Base-by-base conservation (phyloP, 2,888 invertebrate species). In the Ethmia dodecea region DNA sequence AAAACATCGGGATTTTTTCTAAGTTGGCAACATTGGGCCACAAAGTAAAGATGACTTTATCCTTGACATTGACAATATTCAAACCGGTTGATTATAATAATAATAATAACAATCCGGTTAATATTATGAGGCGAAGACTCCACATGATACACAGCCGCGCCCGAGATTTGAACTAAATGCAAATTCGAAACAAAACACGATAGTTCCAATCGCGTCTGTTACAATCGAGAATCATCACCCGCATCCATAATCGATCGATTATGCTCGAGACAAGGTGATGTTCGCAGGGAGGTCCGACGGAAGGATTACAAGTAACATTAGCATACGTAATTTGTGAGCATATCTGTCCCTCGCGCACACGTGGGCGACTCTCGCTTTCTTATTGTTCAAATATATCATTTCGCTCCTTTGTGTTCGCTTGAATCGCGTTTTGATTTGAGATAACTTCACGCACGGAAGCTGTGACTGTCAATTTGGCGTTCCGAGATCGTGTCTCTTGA, bases 251-350 rank as follows among this genome's bases (percentile, higher is more conserved):
- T 74, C 74, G 66, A 78, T 76, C 70, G 73, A 74, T 69, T 73
- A 67, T 67, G 47, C 59, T 51, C 42, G 63, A 62, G 62, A 62
- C 64, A 56, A 60, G 64, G 59, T 60, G 63, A 57, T 62, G 62
- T 50, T 51, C 26, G 45, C 49, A 52, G 68, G 76, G 80, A 76
- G 78, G 84, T 80, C 81, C 71, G 69, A 70, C 77, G 74, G 76
- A 79, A 79, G 80, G 78, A 80, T 81, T 76, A 74, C 77, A 70
- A 66, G 60, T 49, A 51, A 65, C 71, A 84, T 84, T 86, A 77
- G 60, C 84, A 84, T 86, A 81, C 75, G 73, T 83, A 81, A 84
- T 83, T 76, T 67, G 72, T 71, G 73, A 71, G 62, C 64, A 70
- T 71, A 75, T 67, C 71, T 75, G 74, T 60, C 63, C 59, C 52